Evolutionary conservation across 2,888 invertebrate genomes (phyloP), one percentile per base, ranked within the genome.

Genomic region (Nomada ruficornis): DNA sequence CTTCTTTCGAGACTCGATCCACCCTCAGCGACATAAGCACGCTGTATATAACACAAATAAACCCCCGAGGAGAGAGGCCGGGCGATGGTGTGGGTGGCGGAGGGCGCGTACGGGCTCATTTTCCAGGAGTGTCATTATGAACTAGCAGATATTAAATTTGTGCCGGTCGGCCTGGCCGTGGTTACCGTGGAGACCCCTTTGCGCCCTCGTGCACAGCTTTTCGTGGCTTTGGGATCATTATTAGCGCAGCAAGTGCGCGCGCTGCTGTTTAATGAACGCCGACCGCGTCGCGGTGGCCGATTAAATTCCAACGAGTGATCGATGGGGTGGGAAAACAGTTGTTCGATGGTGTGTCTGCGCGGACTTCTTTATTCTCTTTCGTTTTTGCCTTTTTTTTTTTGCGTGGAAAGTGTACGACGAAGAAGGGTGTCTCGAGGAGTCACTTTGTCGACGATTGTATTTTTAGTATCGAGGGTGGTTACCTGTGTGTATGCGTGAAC

Each of bases 121-220:
- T 88, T 88, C 87, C 88, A 83, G 79, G 88, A 89, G 88, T 89
- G 88, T 88, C 88, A 88, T 88, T 88, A 88, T 89, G 88, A 89
- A 88, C 88, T 89, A 85, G 76, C 85, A 82, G 88, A 88, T 89
- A 88, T 88, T 88, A 89, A 88, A 89, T 88, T 88, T 88, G 88
- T 83, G 86, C 81, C 83, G 89, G 85, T 87, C 87, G 87, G 87
- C 84, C 86, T 88, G 89, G 85, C 77, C 79, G 84, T 82, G 88
- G 91, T 90, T 90, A 90, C 91, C 91, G 87, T 90, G 89, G 90
- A 84, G 83, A 88, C 83, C 86, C 88, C 75, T 83, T 83, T 71
- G 78, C 82, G 69, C 82, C 83, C 78, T 85, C 84, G 64, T 70
- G 72, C 67, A 73, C 78, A 80, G 84, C 85, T 86, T 89, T 86